These are phyloP conservation scores for Oeneis ivallda DNA, from an alignment of 2,888 invertebrate species.

Conservation along the genomic window DNA sequence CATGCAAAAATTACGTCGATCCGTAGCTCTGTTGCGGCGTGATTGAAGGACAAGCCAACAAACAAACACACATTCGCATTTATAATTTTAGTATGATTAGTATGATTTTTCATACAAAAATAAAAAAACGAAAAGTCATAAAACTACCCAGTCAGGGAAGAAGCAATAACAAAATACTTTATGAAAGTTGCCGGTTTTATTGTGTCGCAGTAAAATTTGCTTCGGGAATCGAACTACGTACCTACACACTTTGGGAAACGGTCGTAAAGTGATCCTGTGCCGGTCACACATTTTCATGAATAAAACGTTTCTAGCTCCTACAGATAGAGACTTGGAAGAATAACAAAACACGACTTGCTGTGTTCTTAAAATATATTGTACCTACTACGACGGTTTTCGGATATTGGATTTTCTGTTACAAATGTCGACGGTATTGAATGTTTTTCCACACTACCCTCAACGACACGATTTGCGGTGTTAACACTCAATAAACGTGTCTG, in stretches of 20 bases:
- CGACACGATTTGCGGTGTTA: no score
- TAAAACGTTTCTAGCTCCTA: constrained; percentile 50
- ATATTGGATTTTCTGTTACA: constrained; percentile 21
- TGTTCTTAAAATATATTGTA: constrained; percentile 11
- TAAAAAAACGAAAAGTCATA: constrained; percentile 18
- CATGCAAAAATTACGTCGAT: no score
- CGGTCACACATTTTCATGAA: constrained; percentile 66
- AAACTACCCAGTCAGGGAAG: constrained; percentile 24
- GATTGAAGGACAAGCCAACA: no score
- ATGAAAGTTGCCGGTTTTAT: constrained; percentile 66
- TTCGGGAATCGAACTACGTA: constrained; percentile 63
- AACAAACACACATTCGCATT: no score
- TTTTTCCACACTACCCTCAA: background rate
- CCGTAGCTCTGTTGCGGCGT: no score
- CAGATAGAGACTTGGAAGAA: constrained; percentile 32
- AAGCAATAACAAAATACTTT: constrained; percentile 53
- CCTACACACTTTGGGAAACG: constrained; percentile 58
- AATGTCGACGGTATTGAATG: background rate
- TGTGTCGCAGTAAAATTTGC: constrained; percentile 64
- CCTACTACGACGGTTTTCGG: constrained; percentile 10
- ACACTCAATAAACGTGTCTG: no score
- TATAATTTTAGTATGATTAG: no score
- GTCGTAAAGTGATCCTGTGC: constrained; percentile 69
- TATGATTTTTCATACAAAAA: background rate
- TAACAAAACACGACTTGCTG: constrained; percentile 23